Percentiles rank a stretch among this genome's conserved stretches.
Evolutionary conservation across 1,140 invertebrate species (phyloP).

Genomic region (Aphis craccivora): DNA sequence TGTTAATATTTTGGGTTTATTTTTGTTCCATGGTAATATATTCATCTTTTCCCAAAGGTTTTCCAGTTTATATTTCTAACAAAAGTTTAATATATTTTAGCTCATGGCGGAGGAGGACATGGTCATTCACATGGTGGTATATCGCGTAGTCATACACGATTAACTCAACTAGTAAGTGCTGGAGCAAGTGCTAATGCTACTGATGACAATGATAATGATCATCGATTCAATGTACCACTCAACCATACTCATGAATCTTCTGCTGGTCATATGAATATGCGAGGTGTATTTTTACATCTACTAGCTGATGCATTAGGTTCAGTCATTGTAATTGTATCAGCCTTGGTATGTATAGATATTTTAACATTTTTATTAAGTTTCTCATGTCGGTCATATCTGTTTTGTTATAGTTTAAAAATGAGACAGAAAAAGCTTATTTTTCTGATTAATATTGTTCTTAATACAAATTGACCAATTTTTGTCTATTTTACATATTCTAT

Average conservation of each 20-base stretch:
- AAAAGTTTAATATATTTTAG: constrained; percentile 66
- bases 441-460: background rate
- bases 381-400: background rate
- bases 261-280: constrained; percentile 93
- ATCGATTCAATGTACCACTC: constrained; percentile 69
- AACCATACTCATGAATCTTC: constrained; percentile 66
- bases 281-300: constrained; percentile 96
- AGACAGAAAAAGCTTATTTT: no score
- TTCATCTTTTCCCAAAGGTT: background rate
- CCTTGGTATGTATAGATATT: constrained; percentile 68
- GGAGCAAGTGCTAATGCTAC: constrained; percentile 65
- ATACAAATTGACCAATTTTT: background rate
- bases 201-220: constrained; percentile 83
- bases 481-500: background rate
- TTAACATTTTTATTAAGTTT: background rate
- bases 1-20: constrained; percentile 84
- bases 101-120: constrained; percentile 79
- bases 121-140: constrained; percentile 64
- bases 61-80: background rate
- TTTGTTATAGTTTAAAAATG: background rate
- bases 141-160: constrained; percentile 70
- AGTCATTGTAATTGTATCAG: constrained; percentile 95
- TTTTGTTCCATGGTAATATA: constrained; percentile 79
- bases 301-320: constrained; percentile 95
- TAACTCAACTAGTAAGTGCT: constrained; percentile 70